Evolutionary conservation across 2,797 vertebrate genomes (phyloP), one percentile per base, ranked within the genome.

Genomic region (Accipiter superciliosus): DNA sequence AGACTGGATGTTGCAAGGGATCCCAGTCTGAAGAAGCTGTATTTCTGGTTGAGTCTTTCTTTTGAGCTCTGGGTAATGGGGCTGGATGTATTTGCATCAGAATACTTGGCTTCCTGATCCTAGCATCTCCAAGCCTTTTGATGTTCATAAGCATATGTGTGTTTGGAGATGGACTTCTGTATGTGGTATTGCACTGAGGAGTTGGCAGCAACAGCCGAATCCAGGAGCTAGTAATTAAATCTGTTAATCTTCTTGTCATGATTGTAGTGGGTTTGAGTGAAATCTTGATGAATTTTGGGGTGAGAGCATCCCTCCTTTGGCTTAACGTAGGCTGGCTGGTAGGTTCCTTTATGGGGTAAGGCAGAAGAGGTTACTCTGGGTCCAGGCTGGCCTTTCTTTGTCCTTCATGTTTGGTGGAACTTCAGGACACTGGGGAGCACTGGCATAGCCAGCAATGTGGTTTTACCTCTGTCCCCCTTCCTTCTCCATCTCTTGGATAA

Each of bases 1-100:
- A 62, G 62, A 58, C 77, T 67, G 83, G 87, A 20, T 94, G 61
- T 65, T 5, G 9, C 40, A 66, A 71, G 66, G 66, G 28, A 63
- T 55, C 31, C 45, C 5, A 1, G 31, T 63, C 35, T 87, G 91
- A 20, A 84, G 87, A 73, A 81, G 84, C 61, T 59, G 87, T 40
- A 52, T 90, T 96, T 92, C 91, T 90, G 77, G 81, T 70, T 86
- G 50, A 39, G 73, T 65, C 28, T 83, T 77, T 57, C 77, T 91
- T 70, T 65, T 42, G 50, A 83, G 63, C 42, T 45, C 67, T 39
- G n/a, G 31, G 22, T 87, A 20, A 91, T 44, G 47, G 58, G 39
- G 35, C 37, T 90, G 47, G 49, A 25, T n/a, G 37, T 25, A 70
- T 95, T 95, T 89, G 69, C 89, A 92, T 87, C 26, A 35, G 59